Conservation (phyloP, 2,797 vertebrate genomes). For the Alosa sapidissima region DNA sequence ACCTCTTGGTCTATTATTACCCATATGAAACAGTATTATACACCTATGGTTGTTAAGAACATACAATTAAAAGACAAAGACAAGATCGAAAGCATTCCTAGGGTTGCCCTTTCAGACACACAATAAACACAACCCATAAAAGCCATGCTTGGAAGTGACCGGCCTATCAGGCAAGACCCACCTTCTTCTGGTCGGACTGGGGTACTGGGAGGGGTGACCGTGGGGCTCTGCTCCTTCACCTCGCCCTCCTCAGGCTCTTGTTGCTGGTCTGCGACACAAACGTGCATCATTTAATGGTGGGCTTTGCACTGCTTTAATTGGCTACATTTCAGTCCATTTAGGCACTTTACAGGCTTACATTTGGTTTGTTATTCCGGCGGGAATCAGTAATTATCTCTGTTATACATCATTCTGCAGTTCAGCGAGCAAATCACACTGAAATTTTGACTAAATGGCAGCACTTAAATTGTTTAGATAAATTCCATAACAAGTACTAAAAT, state of each 20-base stretch:
- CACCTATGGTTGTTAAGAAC: conserved; percentile 67
- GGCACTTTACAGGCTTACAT: not conserved
- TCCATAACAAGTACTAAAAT: not conserved
- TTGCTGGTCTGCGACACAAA: conserved; percentile 51
- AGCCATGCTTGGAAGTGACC: conserved; percentile 57
- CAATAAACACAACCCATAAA: conserved; percentile 38
- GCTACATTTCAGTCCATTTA: not conserved
- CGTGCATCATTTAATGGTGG: not conserved
- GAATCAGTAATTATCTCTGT: not conserved
- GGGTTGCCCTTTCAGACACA: conserved; percentile 46
- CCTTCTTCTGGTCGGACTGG: conserved; percentile 90
- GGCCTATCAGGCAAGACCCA: conserved; percentile 65
- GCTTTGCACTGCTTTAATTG: not conserved
- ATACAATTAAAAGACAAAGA: conserved; percentile 52
- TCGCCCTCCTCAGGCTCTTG: conserved; percentile 68
- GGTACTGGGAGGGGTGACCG: conserved; percentile 87
- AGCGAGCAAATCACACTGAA: not conserved
- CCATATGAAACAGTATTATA: conserved; percentile 61
- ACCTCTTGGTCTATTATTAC: conserved; percentile 82
- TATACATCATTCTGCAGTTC: not conserved
- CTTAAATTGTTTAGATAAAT: too few relatives aligned
- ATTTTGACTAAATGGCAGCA: not conserved
- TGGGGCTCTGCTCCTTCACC: conserved; percentile 74
- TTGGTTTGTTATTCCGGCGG: not conserved
- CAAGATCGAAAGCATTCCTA: conserved; percentile 48